Evolutionary conservation across 2,888 invertebrate species (phyloP).

Genomic region (Dendrolimus pini): DNA sequence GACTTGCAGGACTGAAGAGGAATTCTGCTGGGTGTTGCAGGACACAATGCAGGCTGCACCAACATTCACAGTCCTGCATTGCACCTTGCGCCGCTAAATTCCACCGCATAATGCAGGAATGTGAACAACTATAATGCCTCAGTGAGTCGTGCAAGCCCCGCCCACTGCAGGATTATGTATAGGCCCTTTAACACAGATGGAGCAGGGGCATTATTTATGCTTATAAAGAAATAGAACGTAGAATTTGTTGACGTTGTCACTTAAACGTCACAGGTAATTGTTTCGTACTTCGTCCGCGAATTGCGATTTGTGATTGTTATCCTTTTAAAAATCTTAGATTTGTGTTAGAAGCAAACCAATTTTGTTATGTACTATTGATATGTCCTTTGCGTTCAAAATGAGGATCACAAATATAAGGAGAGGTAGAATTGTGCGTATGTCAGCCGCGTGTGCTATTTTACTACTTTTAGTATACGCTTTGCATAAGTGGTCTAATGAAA

Average conservation of each 20-base stretch:
- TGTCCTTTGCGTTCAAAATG: slow-evolving; percentile 47
- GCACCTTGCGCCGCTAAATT: no score
- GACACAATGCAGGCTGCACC: no score
- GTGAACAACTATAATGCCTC: no score
- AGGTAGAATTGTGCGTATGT: slow-evolving; percentile 76
- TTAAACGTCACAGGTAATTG: slow-evolving; percentile 21
- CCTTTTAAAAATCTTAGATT: no score
- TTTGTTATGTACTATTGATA: slow-evolving; percentile 29
- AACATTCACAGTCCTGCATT: no score
- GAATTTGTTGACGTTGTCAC: slow-evolving; percentile 31
- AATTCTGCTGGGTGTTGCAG: no score
- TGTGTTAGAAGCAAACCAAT: slow-evolving; percentile 1
- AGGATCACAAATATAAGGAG: slow-evolving; percentile 78
- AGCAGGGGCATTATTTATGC: no score
- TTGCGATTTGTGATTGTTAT: neutral
- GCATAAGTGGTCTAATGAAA: slow-evolving; percentile 75
- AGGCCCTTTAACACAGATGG: no score
- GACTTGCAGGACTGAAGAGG: no score
- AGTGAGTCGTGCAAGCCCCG: no score
- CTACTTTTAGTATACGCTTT: slow-evolving; percentile 79
- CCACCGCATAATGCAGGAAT: no score
- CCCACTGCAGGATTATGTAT: no score
- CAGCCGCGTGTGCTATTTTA: slow-evolving; percentile 67
- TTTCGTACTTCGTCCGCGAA: neutral
- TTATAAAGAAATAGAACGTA: slow-evolving; percentile 9